Percentiles rank a stretch among this genome's conserved stretches.
phyloP scores from a whole-genome alignment of 2,888 invertebrate genomes.

The Horisme vitalbata region DNA sequence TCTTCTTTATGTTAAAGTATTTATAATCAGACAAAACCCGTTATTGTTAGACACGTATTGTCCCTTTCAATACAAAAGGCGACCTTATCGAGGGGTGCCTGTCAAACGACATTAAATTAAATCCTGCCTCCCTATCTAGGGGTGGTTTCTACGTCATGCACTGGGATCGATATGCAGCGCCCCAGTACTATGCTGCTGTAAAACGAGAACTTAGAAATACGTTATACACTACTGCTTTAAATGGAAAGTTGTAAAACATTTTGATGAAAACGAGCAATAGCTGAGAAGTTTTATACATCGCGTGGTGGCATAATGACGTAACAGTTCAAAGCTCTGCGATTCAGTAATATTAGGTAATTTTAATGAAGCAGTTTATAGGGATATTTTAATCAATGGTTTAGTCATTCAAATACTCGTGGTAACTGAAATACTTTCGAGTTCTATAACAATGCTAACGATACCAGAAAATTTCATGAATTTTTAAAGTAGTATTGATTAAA shows the following conservation, averaged over 20 bases:
- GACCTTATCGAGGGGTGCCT: slow-evolving; percentile 28
- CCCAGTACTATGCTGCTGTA: slow-evolving; percentile 20
- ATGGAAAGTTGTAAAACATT: not conserved
- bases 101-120: slow-evolving; percentile 16
- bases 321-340: slow-evolving; percentile 16
- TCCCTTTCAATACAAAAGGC: slow-evolving; percentile 25
- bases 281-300: slow-evolving; percentile 7
- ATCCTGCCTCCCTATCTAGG: slow-evolving; percentile 14
- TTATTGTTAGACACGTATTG: slow-evolving; percentile 13
- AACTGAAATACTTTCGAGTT: too few species aligned
- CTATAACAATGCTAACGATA: too few species aligned
- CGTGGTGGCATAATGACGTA: slow-evolving; percentile 6
- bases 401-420: too few species aligned
- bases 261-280: slow-evolving; percentile 3
- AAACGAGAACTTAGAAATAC: slow-evolving; percentile 8
- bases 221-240: slow-evolving; percentile 19
- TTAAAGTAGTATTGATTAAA: too few species aligned
- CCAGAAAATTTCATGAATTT: too few species aligned
- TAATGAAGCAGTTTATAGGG: too few species aligned
- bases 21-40: slow-evolving; percentile 3
- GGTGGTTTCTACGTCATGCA: slow-evolving; percentile 46
- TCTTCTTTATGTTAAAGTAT: slow-evolving; percentile 11
- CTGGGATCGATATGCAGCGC: slow-evolving; percentile 51
- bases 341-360: too few species aligned
- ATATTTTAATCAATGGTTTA: too few species aligned